A percentile compares a stretch with the other conserved stretches of the same genome.
phyloP scores from a whole-genome alignment of 2,888 invertebrate genomes.

The Diaperis boleti region DNA sequence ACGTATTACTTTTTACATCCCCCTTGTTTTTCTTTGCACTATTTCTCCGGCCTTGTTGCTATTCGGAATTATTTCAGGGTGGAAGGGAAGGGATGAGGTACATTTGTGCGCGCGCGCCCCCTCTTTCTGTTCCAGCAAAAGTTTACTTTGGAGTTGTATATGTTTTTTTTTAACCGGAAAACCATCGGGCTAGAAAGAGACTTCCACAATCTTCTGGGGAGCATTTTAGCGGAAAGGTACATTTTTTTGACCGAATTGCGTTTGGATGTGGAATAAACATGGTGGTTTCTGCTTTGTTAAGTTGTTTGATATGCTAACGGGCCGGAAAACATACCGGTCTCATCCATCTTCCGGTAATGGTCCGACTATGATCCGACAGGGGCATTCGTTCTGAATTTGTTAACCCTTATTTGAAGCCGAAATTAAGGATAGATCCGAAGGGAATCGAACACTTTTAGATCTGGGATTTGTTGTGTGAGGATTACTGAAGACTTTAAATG shows the following conservation, averaged over 20 bases:
- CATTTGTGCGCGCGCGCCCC: conserved; percentile 35
- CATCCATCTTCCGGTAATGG: conserved; percentile 13
- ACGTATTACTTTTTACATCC: conserved; percentile 66
- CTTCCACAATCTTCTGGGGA: conserved; percentile 4
- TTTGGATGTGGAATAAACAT: conserved; percentile 15
- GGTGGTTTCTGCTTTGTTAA: conserved; percentile 15
- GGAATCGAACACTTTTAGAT: neutral
- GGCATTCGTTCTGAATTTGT: neutral
- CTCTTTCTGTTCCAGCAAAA: conserved; percentile 5
- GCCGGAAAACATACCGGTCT: conserved; percentile 8
- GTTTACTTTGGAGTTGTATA: conserved; percentile 19
- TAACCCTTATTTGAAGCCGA: neutral
- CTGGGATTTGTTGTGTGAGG: no score
- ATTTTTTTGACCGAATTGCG: conserved; percentile 15
- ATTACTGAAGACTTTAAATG: no score
- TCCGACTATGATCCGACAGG: conserved; percentile 1
- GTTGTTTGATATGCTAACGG: conserved; percentile 22
- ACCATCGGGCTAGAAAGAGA: conserved; percentile 7
- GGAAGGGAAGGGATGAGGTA: conserved; percentile 3
- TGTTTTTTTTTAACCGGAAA: conserved; percentile 13
- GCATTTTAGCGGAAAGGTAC: conserved; percentile 1
- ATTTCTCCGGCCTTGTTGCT: conserved; percentile 58
- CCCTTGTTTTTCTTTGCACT: conserved; percentile 63
- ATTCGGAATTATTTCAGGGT: conserved; percentile 45
- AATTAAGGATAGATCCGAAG: neutral